These are phyloP conservation scores for Tetrao urogallus DNA, from an alignment of 2,113 vertebrate genomes.

Conservation along the genomic window DNA sequence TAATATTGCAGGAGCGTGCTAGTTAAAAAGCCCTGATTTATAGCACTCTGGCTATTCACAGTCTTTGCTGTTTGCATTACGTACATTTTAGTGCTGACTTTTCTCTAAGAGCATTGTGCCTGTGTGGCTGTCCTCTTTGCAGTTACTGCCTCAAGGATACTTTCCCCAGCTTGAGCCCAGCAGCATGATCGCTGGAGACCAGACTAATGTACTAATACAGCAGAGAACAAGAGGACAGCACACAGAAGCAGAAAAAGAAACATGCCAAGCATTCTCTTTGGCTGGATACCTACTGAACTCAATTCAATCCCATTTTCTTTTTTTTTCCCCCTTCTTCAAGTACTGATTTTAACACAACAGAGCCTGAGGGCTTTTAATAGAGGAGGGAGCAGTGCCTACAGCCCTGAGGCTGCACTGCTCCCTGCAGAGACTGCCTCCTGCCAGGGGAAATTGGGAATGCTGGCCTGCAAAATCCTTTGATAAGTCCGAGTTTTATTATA, in stretches of 20 bases:
- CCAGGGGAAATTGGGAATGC: neutral
- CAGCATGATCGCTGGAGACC: neutral
- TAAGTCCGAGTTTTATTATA: neutral
- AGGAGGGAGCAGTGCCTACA: neutral
- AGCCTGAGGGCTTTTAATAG: neutral
- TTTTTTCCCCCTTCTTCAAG: neutral
- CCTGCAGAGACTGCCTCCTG: neutral
- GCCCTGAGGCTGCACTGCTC: neutral
- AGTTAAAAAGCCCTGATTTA: neutral
- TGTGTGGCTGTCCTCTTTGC: neutral
- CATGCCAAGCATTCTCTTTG: fast-evolving
- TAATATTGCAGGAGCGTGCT: neutral
- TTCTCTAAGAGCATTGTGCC: neutral
- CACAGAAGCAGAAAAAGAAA: neutral
- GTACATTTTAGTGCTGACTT: neutral
- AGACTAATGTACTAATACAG: neutral
- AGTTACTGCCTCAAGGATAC: neutral
- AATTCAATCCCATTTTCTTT: neutral
- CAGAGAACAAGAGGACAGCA: neutral
- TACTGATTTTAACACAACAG: neutral
- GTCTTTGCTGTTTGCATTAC: neutral
- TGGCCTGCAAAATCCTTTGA: neutral
- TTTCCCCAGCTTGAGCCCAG: neutral
- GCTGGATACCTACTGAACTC: neutral
- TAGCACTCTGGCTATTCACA: neutral